A percentile compares a stretch with the other conserved stretches of the same genome.
phyloP scores from a whole-genome alignment of 1,140 invertebrate genomes.

The Rhyacophila brunnea region DNA sequence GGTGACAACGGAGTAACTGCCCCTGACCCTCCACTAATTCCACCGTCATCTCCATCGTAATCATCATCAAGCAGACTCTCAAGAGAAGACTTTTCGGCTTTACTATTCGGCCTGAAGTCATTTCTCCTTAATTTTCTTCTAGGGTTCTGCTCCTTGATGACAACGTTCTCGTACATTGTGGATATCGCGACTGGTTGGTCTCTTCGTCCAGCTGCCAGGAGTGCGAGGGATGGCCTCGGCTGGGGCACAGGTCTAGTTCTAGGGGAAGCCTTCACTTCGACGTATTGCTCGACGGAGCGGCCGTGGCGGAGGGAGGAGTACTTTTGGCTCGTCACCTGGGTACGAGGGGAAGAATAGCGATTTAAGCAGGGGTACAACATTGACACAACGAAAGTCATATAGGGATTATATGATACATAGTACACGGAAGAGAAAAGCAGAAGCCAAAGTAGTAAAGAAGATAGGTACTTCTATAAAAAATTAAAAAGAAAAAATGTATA shows the following conservation, averaged over 20 bases:
- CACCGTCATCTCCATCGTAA: too few relatives aligned
- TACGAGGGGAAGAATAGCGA: background rate
- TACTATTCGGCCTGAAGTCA: conserved; percentile 41
- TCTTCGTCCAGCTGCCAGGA: conserved; percentile 39
- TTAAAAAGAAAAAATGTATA: too few relatives aligned
- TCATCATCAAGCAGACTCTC: conserved; percentile 63
- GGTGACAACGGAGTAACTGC: conserved; percentile 66
- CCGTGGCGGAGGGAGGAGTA: conserved; percentile 61
- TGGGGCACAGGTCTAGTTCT: conserved; percentile 46
- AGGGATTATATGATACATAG: background rate
- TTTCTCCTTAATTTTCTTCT: conserved; percentile 67
- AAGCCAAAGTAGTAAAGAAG: too few relatives aligned
- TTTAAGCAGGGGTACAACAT: background rate
- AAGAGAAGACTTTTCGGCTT: conserved; percentile 56
- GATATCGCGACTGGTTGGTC: conserved; percentile 70
- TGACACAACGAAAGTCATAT: background rate
- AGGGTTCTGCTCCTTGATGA: conserved; percentile 71
- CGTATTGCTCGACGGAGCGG: conserved; percentile 73
- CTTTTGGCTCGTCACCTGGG: conserved; percentile 55
- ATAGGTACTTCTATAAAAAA: too few relatives aligned
- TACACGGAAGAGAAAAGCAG: too few relatives aligned
- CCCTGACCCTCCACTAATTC: too few relatives aligned
- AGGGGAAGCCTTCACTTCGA: conserved; percentile 56
- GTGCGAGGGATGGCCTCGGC: conserved; percentile 46
- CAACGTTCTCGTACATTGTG: conserved; percentile 69